Evolutionary conservation across 2,888 invertebrate species (phyloP), one percentile per base, ranked within the genome.

Genomic region (Diarsia brunnea): DNA sequence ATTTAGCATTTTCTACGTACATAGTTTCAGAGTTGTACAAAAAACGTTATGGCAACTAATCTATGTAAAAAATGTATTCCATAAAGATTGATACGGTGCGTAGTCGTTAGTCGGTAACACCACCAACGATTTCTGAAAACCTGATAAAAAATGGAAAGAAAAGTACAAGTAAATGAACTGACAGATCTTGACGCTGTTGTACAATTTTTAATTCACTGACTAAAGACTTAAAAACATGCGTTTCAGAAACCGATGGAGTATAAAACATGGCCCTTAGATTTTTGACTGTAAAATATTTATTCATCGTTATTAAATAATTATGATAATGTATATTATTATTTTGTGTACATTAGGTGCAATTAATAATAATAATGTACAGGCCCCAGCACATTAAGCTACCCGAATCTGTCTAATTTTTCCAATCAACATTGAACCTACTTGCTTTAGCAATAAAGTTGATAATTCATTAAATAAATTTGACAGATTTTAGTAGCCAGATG

Each of bases 211-310:
- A 38, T 38, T 38, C 38, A 7, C 38, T n/a, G n/a, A n/a, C n/a
- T n/a, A n/a, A 38, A 5, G 21, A 45, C 51, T 16, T 55, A 14
- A 38, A 11, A 12, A 12, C 7, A 8, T 45, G 24, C 19, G 24
- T 47, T 60, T 65, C n/a, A 51, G 51, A 65, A 72, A 24, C 1
- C 64, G 49, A 21, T 38, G 31, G 24, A 14, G 45, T 8, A 19
- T 47, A 16, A 51, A 67, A 49, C 55, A 55, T 38, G 66, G 68
- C 63, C 68, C 58, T 60, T 84, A 82, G 78, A 82, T 75, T 81
- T 77, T 85, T 81, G 82, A 88, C 71, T 89, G 86, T 85, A 88
- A 83, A 89, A 76, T 89, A 88, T 89, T 89, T 90, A 90, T 90
- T 90, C 74, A 81, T 85, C 82, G 89, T 90, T 90, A 87, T 84